A percentile compares a stretch with the other conserved stretches of the same genome.
Conservation (phyloP, 2,113 vertebrate species). For the Dryoscopus gambensis region DNA sequence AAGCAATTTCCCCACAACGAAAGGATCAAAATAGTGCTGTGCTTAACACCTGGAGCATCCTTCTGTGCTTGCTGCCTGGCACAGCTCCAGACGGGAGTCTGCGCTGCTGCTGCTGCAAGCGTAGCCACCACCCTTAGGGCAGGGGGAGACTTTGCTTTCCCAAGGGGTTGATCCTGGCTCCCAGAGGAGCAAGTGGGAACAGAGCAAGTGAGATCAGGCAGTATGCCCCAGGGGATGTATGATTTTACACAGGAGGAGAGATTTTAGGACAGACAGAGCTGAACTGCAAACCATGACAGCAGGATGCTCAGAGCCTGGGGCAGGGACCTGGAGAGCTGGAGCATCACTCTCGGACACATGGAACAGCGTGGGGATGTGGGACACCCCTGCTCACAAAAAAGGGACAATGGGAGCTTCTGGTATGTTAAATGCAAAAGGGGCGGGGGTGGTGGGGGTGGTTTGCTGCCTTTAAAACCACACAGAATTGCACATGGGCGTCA, state of each 20-base stretch:
- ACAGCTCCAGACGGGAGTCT: not conserved
- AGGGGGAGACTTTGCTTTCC: not conserved
- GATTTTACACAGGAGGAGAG: not conserved
- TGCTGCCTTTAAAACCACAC: not conserved
- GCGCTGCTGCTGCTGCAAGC: not conserved
- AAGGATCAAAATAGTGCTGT: constrained; percentile 4
- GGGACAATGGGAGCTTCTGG: not conserved
- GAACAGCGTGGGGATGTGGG: not conserved
- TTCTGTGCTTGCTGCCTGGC: not conserved
- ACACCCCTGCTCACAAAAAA: not conserved
- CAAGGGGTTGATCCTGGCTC: not conserved
- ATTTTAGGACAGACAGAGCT: not conserved
- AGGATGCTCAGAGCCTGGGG: not conserved
- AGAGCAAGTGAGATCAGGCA: not conserved
- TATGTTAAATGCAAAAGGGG: not conserved
- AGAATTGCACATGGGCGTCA: not conserved
- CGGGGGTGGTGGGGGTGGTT: not conserved
- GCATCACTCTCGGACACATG: not conserved
- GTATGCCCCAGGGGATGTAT: not conserved
- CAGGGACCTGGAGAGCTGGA: not conserved
- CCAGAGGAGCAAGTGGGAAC: not conserved
- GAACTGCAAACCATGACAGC: not conserved
- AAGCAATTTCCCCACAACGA: not conserved
- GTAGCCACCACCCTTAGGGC: not conserved
- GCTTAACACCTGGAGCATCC: constrained; percentile 36